phyloP scores from a whole-genome alignment of 2,113 vertebrate genomes.

The Rutilus rutilus region DNA sequence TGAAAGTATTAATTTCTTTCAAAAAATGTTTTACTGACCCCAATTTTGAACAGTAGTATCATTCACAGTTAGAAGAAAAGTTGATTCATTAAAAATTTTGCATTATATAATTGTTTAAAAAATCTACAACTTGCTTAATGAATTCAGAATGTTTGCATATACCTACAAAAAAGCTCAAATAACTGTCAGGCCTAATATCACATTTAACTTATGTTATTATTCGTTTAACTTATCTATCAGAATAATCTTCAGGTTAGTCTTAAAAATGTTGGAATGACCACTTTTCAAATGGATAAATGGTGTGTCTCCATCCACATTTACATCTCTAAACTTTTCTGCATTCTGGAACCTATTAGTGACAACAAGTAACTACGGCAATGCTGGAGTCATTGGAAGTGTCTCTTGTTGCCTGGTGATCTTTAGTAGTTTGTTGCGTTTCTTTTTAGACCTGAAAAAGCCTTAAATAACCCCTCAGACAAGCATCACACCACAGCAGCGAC shows the following conservation, averaged over 20 bases:
- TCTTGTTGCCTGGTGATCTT: constrained; percentile 37
- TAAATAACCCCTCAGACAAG: neutral
- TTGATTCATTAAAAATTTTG: neutral
- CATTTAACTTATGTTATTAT: too few relatives aligned
- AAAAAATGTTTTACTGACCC: neutral
- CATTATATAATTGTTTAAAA: neutral
- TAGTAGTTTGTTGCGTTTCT: neutral
- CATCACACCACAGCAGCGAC: constrained; percentile 15
- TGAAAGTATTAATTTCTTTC: neutral
- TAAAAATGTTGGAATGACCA: neutral
- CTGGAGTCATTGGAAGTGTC: constrained; percentile 13
- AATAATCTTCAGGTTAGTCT: neutral
- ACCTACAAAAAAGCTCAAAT: neutral
- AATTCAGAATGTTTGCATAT: neutral
- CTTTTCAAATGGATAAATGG: neutral
- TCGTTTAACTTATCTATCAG: neutral
- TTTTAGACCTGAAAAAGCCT: neutral
- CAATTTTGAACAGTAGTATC: neutral
- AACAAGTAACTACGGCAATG: constrained; percentile 20
- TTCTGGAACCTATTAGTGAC: constrained; percentile 25
- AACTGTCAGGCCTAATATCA: neutral
- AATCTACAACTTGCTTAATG: neutral
- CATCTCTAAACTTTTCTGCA: neutral
- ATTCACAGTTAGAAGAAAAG: neutral
- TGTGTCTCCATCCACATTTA: neutral